Evolutionary conservation across 2,888 invertebrate species (phyloP), one percentile per base, ranked within the genome.

Genomic region (Cecidostiba fungosa): DNA sequence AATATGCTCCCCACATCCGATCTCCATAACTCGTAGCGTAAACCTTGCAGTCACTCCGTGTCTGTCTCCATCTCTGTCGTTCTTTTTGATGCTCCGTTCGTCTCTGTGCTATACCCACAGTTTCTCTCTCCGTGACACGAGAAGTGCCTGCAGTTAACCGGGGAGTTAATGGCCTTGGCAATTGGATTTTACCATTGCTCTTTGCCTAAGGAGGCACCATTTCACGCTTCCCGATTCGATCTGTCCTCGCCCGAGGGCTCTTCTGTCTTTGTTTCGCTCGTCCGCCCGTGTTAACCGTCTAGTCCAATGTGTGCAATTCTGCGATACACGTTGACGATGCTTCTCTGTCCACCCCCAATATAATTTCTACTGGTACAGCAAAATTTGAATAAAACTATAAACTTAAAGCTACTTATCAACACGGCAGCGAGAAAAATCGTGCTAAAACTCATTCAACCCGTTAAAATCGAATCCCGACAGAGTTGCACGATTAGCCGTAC

Each of bases 131-230:
- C 86, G 79, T 74, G 85, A 82, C 84, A 78, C 86, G 87, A 88
- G 84, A 88, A 88, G 89, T 88, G 87, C 88, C 88, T 90, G 89
- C 90, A 90, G 92, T 92, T 92, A 93, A 85, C 69, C 85, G 72
- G 90, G 89, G 90, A 90, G 90, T 93, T 93, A 93, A 93, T 93
- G 92, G 92, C 91, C 91, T 93, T 72, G 90, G 91, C 93, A 93
- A 93, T 93, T 93, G 92, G 92, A 93, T 93, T 93, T 92, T 93
- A 93, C 92, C 91, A 93, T 93, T 93, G 93, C 92, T 91, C 91
- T 91, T 91, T 91, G 91, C 91, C 89, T 88, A 90, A 92, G 91
- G 90, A 91, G 90, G 89, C 87, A 89, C 89, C 90, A 90, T 92
- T 92, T 92, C 91, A 91, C 93, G 92, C 92, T 90, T 88, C 88